phyloP scores from a whole-genome alignment of 1,140 invertebrate species.

The Penaeus indicus region DNA sequence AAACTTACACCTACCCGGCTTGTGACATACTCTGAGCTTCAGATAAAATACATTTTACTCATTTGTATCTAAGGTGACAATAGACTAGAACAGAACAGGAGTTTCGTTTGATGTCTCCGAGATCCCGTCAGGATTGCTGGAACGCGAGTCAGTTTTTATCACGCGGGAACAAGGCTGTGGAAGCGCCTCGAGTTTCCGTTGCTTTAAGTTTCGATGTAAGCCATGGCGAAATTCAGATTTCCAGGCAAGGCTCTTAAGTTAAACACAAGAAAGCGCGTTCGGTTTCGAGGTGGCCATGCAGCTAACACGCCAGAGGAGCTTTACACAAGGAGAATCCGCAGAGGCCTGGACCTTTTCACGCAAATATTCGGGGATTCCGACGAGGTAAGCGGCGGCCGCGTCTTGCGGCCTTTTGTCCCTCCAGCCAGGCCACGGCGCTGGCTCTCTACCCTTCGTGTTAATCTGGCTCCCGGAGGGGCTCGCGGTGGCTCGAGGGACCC shows the following conservation, averaged over 20 bases:
- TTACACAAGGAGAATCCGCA: conserved; percentile 64
- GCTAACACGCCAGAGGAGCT: conserved; percentile 65
- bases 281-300: conserved; percentile 65
- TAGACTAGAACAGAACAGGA: background rate
- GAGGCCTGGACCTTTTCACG: conserved; percentile 70
- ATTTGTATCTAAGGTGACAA: background rate
- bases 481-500: too few relatives aligned
- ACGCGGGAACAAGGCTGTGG: conserved; percentile 45
- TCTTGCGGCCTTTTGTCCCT: conserved; percentile 38
- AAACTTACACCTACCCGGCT: too few relatives aligned
- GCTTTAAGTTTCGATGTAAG: conserved; percentile 44
- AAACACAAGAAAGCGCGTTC: conserved; percentile 68
- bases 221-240: conserved; percentile 68
- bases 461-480: too few relatives aligned
- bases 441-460: conserved; percentile 44
- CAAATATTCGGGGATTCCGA: conserved; percentile 72
- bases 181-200: conserved; percentile 46
- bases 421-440: conserved; percentile 22
- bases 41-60: background rate
- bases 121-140: conserved; percentile 10
- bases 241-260: conserved; percentile 68
- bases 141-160: conserved; percentile 59
- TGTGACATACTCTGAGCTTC: too few relatives aligned
- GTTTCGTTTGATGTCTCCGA: too few relatives aligned
- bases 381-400: conserved; percentile 69